Evolutionary conservation across 92 coral and sea anemone species (phyloP), one percentile per base, ranked within the genome.

Genomic region (Umimayanthus chanpuru): DNA sequence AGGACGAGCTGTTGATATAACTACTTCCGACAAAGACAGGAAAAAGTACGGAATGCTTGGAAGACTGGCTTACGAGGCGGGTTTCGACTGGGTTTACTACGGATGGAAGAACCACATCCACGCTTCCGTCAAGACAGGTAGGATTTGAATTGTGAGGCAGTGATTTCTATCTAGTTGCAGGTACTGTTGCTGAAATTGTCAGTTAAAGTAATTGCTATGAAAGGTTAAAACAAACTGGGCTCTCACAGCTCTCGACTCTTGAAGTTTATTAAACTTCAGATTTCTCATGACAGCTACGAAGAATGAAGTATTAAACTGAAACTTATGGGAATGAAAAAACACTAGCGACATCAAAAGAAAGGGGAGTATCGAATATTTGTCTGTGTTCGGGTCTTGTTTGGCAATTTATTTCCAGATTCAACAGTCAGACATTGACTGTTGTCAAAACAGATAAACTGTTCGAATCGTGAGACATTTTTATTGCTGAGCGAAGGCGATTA

Each of bases 121-220:
- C 75, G 98, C 94, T 1, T 95, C 98, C 15, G 98, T 95, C 36
- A 94, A 92, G 85, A 85, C 94, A 68, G 96, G 98, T 94, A 81
- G 25, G 58, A 3, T 70, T 21, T 6, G 20, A 43, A 49, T 26
- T 41, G 10, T 50, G 40, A 70, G 32, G 25, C 28, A 21, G 21
- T 16, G 70, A 1, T 43, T 43, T 41, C 41, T 6, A 2, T 68
- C 26, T 2, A 71, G 2, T 65, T 38, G 50, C 28, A 25, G 78
- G 26, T 14, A 23, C 23, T n/a, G 47, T 75, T 61, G 68, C 50
- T 21, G 16, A 9, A 32, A 39, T 75, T 6, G 40, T 56, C 66
- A 41, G 9, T 41, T 30, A 29, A 1, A n/a, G 25, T 15, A 39
- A 39, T 75, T 73, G 5, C 6, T 20, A 9, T 28, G 23, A 73